Conservation (phyloP, 2,113 vertebrate species). For the Lasiurus cinereus region DNA sequence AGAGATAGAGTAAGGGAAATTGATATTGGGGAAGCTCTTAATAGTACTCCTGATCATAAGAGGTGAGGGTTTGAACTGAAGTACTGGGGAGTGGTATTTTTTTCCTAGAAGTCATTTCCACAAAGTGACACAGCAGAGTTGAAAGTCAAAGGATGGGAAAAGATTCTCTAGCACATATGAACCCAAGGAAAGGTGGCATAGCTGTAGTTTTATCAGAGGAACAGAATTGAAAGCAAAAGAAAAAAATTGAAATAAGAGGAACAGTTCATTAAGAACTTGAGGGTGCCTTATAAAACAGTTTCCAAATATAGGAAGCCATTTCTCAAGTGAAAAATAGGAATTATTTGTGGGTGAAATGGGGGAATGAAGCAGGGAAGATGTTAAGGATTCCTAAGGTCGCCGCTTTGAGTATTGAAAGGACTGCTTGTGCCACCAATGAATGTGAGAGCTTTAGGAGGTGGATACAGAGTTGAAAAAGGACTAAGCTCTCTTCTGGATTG, state of each 20-base stretch:
- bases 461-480: not conserved
- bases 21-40: not conserved
- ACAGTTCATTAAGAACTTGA: not conserved
- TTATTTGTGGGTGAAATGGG: not conserved
- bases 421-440: not conserved
- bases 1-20: not conserved
- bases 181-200: not conserved
- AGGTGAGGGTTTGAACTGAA: not conserved
- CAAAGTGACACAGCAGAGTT: not conserved
- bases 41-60: not conserved
- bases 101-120: not conserved
- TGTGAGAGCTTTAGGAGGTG: not conserved
- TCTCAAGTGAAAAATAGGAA: not conserved
- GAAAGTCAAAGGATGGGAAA: not conserved
- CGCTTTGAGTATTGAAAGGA: not conserved
- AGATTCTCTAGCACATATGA: not conserved
- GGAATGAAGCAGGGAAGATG: too few species aligned
- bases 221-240: conserved; percentile 2
- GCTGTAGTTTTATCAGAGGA: not conserved
- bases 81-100: not conserved
- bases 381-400: too few species aligned
- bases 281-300: not conserved
- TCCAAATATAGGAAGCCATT: not conserved
- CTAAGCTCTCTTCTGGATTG: not conserved
- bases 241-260: not conserved